Percentiles rank a stretch among this genome's conserved stretches.
Evolutionary conservation across 2,113 vertebrate genomes (phyloP).

Genomic region (Coryphaenoides rupestris): DNA sequence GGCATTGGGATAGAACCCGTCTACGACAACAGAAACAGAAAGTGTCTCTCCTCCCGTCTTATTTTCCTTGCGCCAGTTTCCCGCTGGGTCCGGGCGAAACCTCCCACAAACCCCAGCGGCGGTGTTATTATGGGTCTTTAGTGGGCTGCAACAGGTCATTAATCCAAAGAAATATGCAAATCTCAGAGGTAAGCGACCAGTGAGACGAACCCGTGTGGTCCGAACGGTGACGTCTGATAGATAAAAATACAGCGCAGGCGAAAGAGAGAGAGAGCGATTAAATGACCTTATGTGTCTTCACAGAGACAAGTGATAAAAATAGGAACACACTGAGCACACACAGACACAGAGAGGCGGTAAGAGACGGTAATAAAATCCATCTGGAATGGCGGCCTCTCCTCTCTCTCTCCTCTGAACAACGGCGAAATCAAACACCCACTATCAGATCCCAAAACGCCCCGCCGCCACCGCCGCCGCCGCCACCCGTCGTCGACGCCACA

Average conservation of each 20-base stretch:
- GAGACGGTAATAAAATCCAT: slow-evolving; percentile 46
- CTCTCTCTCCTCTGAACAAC: slow-evolving; percentile 30
- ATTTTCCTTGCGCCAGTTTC: too few species aligned
- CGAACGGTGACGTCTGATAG: slow-evolving; percentile 30
- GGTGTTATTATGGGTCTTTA: slow-evolving; percentile 57
- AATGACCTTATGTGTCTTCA: slow-evolving; percentile 31
- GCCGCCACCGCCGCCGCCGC: too few species aligned
- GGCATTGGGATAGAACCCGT: slow-evolving; percentile 47
- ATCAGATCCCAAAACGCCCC: slow-evolving; percentile 62
- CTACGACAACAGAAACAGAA: too few species aligned
- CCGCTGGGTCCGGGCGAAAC: slow-evolving; percentile 47
- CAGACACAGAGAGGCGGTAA: too few species aligned
- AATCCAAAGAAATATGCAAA: slow-evolving; percentile 63
- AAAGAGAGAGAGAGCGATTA: slow-evolving; percentile 15
- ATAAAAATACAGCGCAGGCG: slow-evolving; percentile 37
- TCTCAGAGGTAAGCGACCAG: slow-evolving; percentile 36
- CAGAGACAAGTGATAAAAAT: slow-evolving; percentile 29
- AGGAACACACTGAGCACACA: too few species aligned
- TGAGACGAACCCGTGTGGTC: slow-evolving; percentile 19
- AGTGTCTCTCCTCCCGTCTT: slow-evolving; percentile 30
- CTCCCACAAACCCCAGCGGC: slow-evolving; percentile 47
- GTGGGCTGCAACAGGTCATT: slow-evolving; percentile 55
- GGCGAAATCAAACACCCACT: slow-evolving; percentile 49
- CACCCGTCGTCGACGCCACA: too few species aligned
- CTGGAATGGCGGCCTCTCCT: slow-evolving; percentile 39